Base-by-base conservation (phyloP, 2,797 vertebrate species). In the Synanceia verrucosa region DNA sequence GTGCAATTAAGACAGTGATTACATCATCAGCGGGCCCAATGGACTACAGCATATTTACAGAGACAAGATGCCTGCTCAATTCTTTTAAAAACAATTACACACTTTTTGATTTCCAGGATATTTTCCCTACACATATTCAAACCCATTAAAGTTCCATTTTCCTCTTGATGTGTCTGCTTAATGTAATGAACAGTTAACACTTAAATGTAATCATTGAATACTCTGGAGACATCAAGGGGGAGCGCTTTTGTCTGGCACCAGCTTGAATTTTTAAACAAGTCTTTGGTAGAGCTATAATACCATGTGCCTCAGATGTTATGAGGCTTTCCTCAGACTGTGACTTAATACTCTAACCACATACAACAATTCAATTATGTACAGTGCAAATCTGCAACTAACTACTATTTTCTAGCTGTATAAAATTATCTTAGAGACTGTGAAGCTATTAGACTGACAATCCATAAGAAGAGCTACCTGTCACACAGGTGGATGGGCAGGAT, bases 401-500 rank as follows among this genome's bases (percentile, higher is more conserved):
- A 43, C 23, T 19, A 7, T 19, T 34, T 59, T 31, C 12, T 16
- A 12, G 13, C 26, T 12, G 12, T 2, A 26, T 14, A 18, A 70
- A 9, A 9, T 31, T 24, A 9, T 29, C 12, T 1, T 8, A 19
- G 33, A 57, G 8, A 6, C 10, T 64, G 8, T n/a, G 9, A 6
- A 37, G 23, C 26, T 59, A 16, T 70, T 31, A 39, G 46, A 52
- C 9, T 36, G n/a, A 2, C 9, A 31, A 60, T 48, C n/a, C 3
- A 39, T 46, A 9, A 31, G 18, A 13, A 34, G 24, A 65, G 87
- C 69, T 92, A 99, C 98, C 96, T 92, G 93, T 92, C 29, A 94
- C 90, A 68, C 98, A 99, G 7, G 76, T 67, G 23, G 88, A 88
- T 0, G 96, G 97, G 72, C 98, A 99, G 62, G 78, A 81, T 0